phyloP scores from a whole-genome alignment of 2,888 invertebrate species.

The Euzetes globulus region DNA sequence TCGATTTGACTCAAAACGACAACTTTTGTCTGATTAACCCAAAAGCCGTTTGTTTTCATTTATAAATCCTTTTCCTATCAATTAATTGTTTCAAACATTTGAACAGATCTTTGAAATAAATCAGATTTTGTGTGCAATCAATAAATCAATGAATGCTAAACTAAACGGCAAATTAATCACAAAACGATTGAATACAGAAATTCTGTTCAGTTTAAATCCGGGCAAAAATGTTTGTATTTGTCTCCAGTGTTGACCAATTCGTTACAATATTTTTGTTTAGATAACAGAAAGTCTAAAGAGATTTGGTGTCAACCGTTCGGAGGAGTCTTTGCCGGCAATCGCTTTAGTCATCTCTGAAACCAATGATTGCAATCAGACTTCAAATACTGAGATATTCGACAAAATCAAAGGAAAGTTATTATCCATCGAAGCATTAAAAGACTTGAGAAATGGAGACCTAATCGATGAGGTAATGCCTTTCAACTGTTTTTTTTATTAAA shows the following conservation, averaged over 20 bases:
- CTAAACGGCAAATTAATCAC: constrained; percentile 4
- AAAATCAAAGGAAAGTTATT: not conserved
- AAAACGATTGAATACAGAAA: constrained; percentile 6
- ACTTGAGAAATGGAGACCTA: not conserved
- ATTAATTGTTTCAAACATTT: not conserved
- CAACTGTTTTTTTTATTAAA: not conserved
- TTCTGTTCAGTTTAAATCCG: not conserved
- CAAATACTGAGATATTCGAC: not conserved
- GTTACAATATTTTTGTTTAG: not conserved
- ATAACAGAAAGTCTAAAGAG: constrained; percentile 11
- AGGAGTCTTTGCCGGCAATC: not conserved
- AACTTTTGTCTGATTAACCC: constrained; percentile 14
- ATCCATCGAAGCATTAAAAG: not conserved
- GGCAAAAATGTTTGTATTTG: not conserved
- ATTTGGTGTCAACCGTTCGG: not conserved
- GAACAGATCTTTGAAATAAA: not conserved
- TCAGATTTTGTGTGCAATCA: not conserved
- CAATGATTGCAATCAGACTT: not conserved
- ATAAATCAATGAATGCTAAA: constrained; percentile 9
- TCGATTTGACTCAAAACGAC: not conserved
- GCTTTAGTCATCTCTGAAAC: not conserved
- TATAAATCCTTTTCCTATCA: too few relatives aligned
- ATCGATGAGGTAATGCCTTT: not conserved
- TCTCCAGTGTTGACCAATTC: not conserved
- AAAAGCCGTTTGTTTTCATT: not conserved